Base-by-base conservation (phyloP, 2,113 vertebrate genomes). In the Piprites chloris region DNA sequence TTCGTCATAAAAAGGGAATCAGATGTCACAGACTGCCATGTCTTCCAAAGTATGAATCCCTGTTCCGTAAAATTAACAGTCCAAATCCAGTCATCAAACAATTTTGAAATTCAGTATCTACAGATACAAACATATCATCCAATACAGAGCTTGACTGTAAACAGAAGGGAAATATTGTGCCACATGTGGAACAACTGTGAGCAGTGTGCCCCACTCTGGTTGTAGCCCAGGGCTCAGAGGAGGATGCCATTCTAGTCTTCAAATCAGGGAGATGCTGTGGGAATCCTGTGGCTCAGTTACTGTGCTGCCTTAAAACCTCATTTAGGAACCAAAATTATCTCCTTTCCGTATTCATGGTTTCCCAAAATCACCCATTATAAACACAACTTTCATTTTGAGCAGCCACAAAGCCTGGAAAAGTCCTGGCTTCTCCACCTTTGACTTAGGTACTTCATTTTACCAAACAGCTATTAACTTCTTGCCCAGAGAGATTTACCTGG, bases 281-380 rank as follows among this genome's bases (percentile, higher is more conserved):
- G 91, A 95, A 69, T 88, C 85, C 80, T 87, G 95, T 23, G 96
- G 93, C 83, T 78, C 68, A 41, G 78, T 42, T 78, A 81, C 58
- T 93, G 5, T 62, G 62, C 42, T 88, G 95, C 61, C 84, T 96
- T 94, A 81, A 95, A 96, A 92, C 96, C 95, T 97, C 97, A 95
- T 77, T 85, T 39, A 83, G 20, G 91, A 97, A 96, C 97, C 96
- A 97, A 97, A 98, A 97, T 97, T 85, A 88, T 94, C 93, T 94
- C 92, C 80, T 96, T 91, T 97, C 95, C 82, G 67, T 94, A 92
- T 93, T 96, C 96, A 92, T 72, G 85, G 87, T 95, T 97, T 97
- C 97, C 96, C 88, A 97, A 85, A 85, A 88, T 76, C 52, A 52
- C 47, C 79, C 92, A 84, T 84, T 95, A 83, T 68, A 82, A 72